phyloP scores from a whole-genome alignment of 2,888 invertebrate genomes.

The Hirtodrosophila histrioides region DNA sequence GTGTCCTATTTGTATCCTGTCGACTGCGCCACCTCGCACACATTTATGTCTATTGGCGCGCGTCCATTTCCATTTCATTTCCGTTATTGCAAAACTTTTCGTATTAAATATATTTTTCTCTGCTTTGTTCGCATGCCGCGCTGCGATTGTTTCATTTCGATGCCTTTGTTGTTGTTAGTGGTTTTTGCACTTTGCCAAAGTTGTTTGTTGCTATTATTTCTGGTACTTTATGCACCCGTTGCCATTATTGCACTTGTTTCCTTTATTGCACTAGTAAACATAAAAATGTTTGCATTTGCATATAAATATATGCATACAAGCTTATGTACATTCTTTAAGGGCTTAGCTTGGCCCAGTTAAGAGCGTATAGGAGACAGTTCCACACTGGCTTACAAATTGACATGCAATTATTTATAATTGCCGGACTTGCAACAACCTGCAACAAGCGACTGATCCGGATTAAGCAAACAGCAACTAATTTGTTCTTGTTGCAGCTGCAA shows the following conservation, averaged over 20 bases:
- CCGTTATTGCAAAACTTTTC: conserved; percentile 80
- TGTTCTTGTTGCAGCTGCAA: conserved; percentile 57
- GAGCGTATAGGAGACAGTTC: not conserved
- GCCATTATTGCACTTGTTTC: conserved; percentile 78
- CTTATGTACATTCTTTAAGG: conserved; percentile 22
- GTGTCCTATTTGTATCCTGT: conserved; percentile 78
- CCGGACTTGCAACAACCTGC: conserved; percentile 11
- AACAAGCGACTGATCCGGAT: conserved; percentile 57
- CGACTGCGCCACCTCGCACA: conserved; percentile 59
- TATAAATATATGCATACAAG: conserved; percentile 9
- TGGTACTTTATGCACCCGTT: conserved; percentile 69
- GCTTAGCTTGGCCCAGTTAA: conserved; percentile 56
- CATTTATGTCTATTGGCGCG: conserved; percentile 79
- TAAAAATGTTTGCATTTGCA: conserved; percentile 55
- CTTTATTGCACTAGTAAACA: conserved; percentile 64
- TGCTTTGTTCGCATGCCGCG: conserved; percentile 38
- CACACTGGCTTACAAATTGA: conserved; percentile 52
- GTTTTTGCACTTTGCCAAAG: conserved; percentile 71
- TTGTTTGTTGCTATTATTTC: conserved; percentile 73
- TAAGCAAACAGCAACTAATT: conserved; percentile 52
- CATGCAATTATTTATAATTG: conserved; percentile 70
- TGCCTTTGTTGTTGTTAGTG: conserved; percentile 47
- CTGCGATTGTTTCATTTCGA: conserved; percentile 72
- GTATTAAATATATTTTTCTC: conserved; percentile 78
- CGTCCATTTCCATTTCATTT: conserved; percentile 80